These are phyloP conservation scores for Prunella himalayana DNA, from an alignment of 2,113 vertebrate species.

Conservation along the genomic window DNA sequence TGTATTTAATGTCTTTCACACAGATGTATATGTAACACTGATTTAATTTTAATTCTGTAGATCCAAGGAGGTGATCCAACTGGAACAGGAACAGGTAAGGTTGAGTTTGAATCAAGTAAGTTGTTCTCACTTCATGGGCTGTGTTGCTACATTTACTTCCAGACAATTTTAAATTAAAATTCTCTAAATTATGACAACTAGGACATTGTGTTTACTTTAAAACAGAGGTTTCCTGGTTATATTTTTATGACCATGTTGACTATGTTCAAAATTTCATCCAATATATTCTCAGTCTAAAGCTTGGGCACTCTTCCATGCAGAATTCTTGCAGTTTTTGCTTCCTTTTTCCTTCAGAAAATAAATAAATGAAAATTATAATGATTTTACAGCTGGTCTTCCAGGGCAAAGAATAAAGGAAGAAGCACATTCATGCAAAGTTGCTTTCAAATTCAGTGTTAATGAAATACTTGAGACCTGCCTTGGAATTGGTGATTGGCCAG, in stretches of 20 bases:
- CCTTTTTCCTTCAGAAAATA: background rate
- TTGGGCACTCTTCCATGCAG: background rate
- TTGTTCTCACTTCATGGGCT: background rate
- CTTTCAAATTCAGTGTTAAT: slow-evolving; percentile 11
- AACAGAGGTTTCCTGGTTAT: background rate
- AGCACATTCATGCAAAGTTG: background rate
- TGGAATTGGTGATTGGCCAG: background rate
- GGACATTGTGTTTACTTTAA: background rate
- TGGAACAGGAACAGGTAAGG: slow-evolving; percentile 90
- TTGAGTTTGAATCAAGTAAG: background rate
- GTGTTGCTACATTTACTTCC: background rate
- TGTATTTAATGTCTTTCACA: background rate
- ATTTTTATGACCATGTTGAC: background rate
- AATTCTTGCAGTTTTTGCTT: background rate
- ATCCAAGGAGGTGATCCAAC: slow-evolving; percentile 97
- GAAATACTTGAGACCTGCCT: slow-evolving; percentile 8
- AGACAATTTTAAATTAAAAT: background rate
- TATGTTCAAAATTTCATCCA: background rate
- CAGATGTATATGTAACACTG: background rate
- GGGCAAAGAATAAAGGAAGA: slow-evolving; percentile 6
- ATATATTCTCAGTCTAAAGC: background rate
- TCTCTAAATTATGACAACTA: background rate
- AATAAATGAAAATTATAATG: background rate
- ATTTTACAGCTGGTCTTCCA: background rate
- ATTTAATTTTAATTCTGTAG: slow-evolving; percentile 68